Percentiles rank a stretch among this genome's conserved stretches.
These are phyloP conservation scores for Pantelozetes paolii DNA, from an alignment of 2,888 invertebrate species.

Conservation along the genomic window DNA sequence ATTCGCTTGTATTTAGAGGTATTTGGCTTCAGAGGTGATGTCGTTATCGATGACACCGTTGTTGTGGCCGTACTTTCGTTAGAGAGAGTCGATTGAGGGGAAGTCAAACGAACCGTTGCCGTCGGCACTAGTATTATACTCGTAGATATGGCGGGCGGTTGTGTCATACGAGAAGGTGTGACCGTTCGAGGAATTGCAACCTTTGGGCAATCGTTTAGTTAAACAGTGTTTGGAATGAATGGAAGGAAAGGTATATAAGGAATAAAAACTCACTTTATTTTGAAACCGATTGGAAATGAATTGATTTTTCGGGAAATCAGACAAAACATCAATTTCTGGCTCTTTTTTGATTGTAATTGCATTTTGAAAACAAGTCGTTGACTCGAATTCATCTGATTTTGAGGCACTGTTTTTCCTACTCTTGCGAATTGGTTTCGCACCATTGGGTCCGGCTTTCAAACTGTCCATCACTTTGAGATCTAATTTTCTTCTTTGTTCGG, in stretches of 20 bases:
- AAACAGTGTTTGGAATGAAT: too few species aligned
- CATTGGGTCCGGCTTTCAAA: conserved; percentile 12
- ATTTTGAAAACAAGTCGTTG: not conserved
- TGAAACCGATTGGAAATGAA: conserved; percentile 18
- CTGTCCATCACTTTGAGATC: conserved; percentile 2
- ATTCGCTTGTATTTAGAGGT: conserved; percentile 57
- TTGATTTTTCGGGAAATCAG: conserved; percentile 14
- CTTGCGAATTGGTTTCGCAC: not conserved
- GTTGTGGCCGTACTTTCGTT: conserved; percentile 13
- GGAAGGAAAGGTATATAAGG: not conserved
- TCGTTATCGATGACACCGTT: conserved; percentile 12
- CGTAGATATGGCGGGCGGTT: conserved; percentile 21
- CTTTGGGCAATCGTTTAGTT: not conserved
- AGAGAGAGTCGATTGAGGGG: conserved; percentile 1
- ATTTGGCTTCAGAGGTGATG: conserved; percentile 33
- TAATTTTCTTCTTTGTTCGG: not conserved
- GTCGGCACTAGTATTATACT: conserved; percentile 35
- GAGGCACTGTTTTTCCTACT: conserved; percentile 25
- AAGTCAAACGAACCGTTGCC: conserved; percentile 8
- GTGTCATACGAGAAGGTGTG: conserved; percentile 27
- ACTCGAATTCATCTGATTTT: conserved; percentile 8
- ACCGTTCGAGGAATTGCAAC: conserved; percentile 30
- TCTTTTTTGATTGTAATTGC: conserved; percentile 31
- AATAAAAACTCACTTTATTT: conserved; percentile 27
- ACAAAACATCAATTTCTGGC: conserved; percentile 1